These are phyloP conservation scores for Peromyscus leucopus DNA, from an alignment of 2,113 vertebrate genomes.

Conservation along the genomic window DNA sequence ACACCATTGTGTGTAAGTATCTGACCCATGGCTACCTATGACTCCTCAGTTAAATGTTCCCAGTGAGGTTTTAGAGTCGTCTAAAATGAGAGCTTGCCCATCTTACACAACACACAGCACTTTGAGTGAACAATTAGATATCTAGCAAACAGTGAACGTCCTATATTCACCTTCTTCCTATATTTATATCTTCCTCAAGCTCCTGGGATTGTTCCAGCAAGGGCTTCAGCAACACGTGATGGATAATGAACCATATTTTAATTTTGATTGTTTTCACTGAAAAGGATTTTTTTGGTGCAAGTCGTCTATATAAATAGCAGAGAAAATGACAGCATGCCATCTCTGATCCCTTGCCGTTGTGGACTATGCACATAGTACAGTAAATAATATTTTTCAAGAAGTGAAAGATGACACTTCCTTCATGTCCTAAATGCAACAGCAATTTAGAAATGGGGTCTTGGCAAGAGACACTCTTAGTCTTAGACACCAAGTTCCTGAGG, in stretches of 20 bases:
- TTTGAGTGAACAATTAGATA: constrained; percentile 68
- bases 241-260: constrained; percentile 48
- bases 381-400: constrained; percentile 81
- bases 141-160: constrained; percentile 74
- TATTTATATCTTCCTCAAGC: constrained; percentile 57
- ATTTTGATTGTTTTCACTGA: constrained; percentile 75
- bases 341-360: constrained; percentile 27
- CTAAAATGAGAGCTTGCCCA: constrained; percentile 76
- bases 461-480: constrained; percentile 47
- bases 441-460: constrained; percentile 74
- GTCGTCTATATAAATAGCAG: constrained; percentile 60
- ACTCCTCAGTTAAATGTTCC: constrained; percentile 84
- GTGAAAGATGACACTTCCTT: constrained; percentile 63
- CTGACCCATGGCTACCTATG: constrained; percentile 80
- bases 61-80: constrained; percentile 81
- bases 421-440: constrained; percentile 75
- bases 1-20: constrained; percentile 76
- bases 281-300: constrained; percentile 80
- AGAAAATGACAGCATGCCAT: constrained; percentile 71
- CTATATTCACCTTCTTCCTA: not conserved
- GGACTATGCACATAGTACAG: constrained; percentile 66
- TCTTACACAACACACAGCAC: constrained; percentile 60
- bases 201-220: constrained; percentile 52
- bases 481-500: constrained; percentile 64
- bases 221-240: constrained; percentile 19